Conservation (phyloP, 37 sponge, comb jelly and placozoan genomes). For the Ephydatia muelleri region DNA sequence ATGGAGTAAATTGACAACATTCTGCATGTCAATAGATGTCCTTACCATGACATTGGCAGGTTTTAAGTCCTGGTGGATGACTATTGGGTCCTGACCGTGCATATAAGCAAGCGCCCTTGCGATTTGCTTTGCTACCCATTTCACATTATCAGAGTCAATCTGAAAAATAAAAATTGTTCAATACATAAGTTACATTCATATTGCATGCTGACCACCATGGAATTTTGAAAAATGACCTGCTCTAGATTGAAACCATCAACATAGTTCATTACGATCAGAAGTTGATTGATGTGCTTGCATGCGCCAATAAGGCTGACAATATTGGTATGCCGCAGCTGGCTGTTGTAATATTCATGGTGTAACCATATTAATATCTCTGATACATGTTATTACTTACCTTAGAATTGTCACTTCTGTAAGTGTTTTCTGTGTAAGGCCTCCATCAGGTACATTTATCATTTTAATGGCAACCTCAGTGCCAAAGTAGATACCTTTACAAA, state of each 20-base stretch:
- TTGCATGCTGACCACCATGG: constrained; percentile 11
- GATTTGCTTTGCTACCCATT: too few species aligned
- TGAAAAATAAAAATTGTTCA: neutral
- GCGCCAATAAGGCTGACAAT: neutral
- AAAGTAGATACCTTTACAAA: too few species aligned
- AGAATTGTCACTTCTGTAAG: neutral
- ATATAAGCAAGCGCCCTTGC: too few species aligned
- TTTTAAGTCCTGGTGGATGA: too few species aligned
- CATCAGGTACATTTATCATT: neutral
- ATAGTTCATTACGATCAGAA: constrained; percentile 34
- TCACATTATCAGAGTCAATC: too few species aligned
- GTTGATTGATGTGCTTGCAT: constrained; percentile 9
- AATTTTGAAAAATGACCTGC: constrained; percentile 5
- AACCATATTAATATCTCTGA: neutral
- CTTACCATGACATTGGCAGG: too few species aligned
- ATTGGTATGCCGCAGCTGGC: neutral
- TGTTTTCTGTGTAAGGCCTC: neutral
- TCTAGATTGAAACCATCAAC: constrained; percentile 33
- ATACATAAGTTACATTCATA: neutral
- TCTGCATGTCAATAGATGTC: too few species aligned
- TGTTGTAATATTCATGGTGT: neutral
- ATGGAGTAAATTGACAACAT: too few species aligned
- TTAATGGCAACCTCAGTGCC: neutral
- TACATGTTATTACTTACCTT: neutral
- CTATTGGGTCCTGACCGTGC: too few species aligned